phyloP scores from a whole-genome alignment of 53 echinoderm and acorn worm genomes.

The Patiria pectinifera region DNA sequence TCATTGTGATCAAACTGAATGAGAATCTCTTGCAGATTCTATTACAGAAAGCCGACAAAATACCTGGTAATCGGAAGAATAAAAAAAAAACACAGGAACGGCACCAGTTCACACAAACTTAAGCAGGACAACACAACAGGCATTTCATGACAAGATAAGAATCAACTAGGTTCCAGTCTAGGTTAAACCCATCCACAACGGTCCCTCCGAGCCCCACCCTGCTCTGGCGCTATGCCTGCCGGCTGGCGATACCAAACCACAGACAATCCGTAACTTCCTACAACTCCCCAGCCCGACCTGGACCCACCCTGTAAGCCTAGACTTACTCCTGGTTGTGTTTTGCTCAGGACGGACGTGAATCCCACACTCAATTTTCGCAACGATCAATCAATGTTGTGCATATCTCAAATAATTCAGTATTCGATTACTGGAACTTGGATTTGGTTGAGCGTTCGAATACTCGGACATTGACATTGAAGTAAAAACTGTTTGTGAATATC shows the following conservation, averaged over 20 bases:
- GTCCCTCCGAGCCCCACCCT: slow-evolving; percentile 5
- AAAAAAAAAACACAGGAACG: background rate
- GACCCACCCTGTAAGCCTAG: background rate
- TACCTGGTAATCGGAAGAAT: no score
- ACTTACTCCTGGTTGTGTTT: background rate
- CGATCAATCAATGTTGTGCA: no score
- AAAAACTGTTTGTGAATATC: no score
- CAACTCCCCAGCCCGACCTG: background rate
- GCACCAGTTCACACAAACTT: background rate
- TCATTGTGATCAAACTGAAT: no score
- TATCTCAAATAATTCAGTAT: no score
- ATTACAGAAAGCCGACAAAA: no score
- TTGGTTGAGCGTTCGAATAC: no score
- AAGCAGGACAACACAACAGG: background rate
- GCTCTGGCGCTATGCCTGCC: slow-evolving; percentile 1
- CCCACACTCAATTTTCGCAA: no score
- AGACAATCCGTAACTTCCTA: slow-evolving; percentile 41
- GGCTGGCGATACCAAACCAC: slow-evolving; percentile 25
- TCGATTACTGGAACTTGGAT: no score
- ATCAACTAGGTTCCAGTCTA: background rate
- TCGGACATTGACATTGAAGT: no score
- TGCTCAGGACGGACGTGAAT: no score
- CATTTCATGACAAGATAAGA: background rate
- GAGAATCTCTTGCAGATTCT: no score
- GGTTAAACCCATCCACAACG: background rate